Base-by-base conservation (phyloP, 1,140 invertebrate species). In the Yoshiicerus persimilis region DNA sequence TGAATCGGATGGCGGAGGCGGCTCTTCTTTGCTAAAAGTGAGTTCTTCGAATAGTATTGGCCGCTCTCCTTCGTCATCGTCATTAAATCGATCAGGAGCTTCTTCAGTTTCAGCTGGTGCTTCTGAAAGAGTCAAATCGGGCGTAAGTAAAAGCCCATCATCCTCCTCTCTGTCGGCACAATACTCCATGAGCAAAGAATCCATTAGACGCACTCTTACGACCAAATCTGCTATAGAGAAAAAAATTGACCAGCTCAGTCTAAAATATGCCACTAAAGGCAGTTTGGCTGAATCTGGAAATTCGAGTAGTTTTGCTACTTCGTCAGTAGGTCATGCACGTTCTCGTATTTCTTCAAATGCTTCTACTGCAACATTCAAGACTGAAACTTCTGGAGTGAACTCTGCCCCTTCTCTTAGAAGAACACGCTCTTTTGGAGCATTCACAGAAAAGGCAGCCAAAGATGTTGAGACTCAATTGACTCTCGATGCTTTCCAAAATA, bases 371-470 rank as follows among this genome's bases (percentile, higher is more conserved):
- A 25, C 75, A 62, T 11, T 34, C 10, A 41, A 70, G 87, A 84
- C 11, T 20, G 75, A 36, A 80, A 80, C 16, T 80, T 80, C 32
- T 34, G 32, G 34, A 32, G 39, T 34, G 8, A 30, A 25, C 62
- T 25, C 66, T 66, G 77, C 34, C n/a, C 36, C 75, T 32, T 27
- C 5, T 38, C 89, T 30, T 38, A 88, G 36, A 84, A 38, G 88
- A 36, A 83, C 75, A 64, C 62, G 87, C 13, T 89, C 89, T 23
- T 89, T 90, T 84, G 90, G 90, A 13, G 90, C 89, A 2, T 91
- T 90, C 66, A 88, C 88, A 23, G 86, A 88, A 25, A 88, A 88
- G 70, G 88, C 90, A 6, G 84, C 64, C 30, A 86, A 87, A 39
- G 89, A 90, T 77, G 89, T 91, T 5, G 77, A 89, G 36, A 41